These are phyloP conservation scores for Copidosoma floridanum DNA, from an alignment of 1,140 invertebrate species.

Conservation along the genomic window DNA sequence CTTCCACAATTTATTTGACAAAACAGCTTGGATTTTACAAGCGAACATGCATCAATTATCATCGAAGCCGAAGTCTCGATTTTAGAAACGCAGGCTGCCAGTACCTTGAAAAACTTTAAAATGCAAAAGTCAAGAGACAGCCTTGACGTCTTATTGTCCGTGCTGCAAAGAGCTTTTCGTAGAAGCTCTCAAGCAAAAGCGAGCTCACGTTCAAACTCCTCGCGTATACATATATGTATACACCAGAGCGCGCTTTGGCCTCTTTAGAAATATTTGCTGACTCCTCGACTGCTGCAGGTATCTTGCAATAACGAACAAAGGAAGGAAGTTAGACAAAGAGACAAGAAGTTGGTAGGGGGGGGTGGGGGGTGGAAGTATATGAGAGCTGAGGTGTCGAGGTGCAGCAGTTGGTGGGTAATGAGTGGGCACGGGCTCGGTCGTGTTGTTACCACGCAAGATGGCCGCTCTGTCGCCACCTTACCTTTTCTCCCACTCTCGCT, in stretches of 20 bases:
- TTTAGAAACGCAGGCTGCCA: no score
- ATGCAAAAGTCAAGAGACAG: not conserved
- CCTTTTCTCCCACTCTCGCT: slow-evolving; percentile 20
- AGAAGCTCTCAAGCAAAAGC: not conserved
- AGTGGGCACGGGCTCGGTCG: slow-evolving; percentile 6
- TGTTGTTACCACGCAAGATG: slow-evolving; percentile 15
- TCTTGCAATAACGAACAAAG: not conserved
- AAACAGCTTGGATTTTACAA: no score
- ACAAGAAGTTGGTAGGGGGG: no score
- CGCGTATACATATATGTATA: not conserved
- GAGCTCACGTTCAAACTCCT: slow-evolving; percentile 12
- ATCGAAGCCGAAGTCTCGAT: no score
- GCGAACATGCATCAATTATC: no score
- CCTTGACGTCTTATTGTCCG: no score
- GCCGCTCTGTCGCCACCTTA: slow-evolving; percentile 3
- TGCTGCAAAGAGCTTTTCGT: not conserved
- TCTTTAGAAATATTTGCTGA: slow-evolving; percentile 18
- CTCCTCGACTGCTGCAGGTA: slow-evolving; percentile 17
- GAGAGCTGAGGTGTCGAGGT: slow-evolving; percentile 13
- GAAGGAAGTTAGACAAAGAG: no score
- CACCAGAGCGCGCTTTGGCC: not conserved
- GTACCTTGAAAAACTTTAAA: no score
- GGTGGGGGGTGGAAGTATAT: no score
- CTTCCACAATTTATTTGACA: no score
- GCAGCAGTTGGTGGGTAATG: slow-evolving; percentile 26